Evolutionary conservation across 2,797 vertebrate species (phyloP).

Genomic region (Apogon talboti): DNA sequence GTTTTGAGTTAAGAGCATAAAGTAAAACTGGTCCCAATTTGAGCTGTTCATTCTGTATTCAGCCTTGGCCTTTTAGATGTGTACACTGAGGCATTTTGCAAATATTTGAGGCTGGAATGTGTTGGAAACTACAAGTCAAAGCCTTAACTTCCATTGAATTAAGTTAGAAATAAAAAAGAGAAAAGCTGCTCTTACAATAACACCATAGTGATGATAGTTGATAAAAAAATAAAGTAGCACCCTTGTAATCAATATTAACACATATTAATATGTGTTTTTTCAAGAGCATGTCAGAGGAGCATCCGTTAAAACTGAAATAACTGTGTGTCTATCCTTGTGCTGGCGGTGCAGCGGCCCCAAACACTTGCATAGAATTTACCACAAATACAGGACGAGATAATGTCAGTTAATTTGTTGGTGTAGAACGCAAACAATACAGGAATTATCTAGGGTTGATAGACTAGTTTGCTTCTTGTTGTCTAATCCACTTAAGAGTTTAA

Average conservation of each 20-base stretch:
- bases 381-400: neutral
- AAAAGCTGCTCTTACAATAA: neutral
- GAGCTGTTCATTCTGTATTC: slow-evolving; percentile 27
- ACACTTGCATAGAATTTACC: neutral
- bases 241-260: slow-evolving; percentile 1
- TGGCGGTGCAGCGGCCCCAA: neutral
- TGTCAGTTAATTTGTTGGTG: slow-evolving; percentile 3
- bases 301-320: neutral
- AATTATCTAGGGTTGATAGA: too few relatives aligned
- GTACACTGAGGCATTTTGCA: slow-evolving; percentile 31
- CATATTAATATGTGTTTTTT: neutral
- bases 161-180: neutral
- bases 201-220: neutral
- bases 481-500: neutral
- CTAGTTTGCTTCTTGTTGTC: neutral
- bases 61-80: slow-evolving; percentile 40
- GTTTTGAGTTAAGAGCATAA: slow-evolving; percentile 1
- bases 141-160: slow-evolving; percentile 25
- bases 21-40: slow-evolving; percentile 13
- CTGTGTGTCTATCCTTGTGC: too few relatives aligned
- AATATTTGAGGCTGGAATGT: slow-evolving; percentile 49
- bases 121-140: slow-evolving; percentile 37
- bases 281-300: neutral
- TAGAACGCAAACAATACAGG: neutral
- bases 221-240: neutral